A percentile compares a stretch with the other conserved stretches of the same genome.
Evolutionary conservation across 64 coral and sea anemone genomes (phyloP).

Genomic region (Porites australiensis): DNA sequence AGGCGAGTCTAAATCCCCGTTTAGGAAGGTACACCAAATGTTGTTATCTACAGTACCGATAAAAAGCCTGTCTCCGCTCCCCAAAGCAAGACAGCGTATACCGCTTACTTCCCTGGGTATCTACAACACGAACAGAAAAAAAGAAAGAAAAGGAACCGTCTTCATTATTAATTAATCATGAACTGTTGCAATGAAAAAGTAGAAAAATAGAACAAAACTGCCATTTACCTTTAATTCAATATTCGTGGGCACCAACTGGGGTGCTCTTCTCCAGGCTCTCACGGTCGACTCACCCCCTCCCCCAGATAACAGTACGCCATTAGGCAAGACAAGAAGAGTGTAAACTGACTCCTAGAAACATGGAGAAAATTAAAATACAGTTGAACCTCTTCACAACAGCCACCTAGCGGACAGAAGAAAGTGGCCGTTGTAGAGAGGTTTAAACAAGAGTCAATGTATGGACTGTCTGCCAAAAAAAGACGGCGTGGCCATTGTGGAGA

Average conservation of each 20-base stretch:
- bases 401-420: too few relatives aligned
- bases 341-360: conserved; percentile 74
- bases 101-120: conserved; percentile 53
- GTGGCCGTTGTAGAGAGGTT: too few relatives aligned
- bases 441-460: too few relatives aligned
- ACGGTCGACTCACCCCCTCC: conserved; percentile 82
- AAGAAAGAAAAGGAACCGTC: too few relatives aligned
- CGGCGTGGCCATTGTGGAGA: too few relatives aligned
- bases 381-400: too few relatives aligned
- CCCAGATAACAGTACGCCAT: conserved; percentile 76
- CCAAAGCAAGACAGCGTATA: conserved; percentile 72
- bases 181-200: too few relatives aligned
- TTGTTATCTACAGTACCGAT: conserved; percentile 84
- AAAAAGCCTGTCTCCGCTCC: conserved; percentile 47
- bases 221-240: conserved; percentile 74
- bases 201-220: too few relatives aligned
- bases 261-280: conserved; percentile 77
- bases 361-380: not conserved
- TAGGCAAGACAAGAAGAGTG: conserved; percentile 71
- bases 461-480: too few relatives aligned
- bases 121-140: conserved; percentile 5
- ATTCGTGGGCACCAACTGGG: conserved; percentile 69
- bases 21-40: conserved; percentile 76
- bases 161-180: too few relatives aligned
- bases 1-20: conserved; percentile 52